Conservation (phyloP, 2,797 vertebrate genomes). For the Pyrrhura leucotis region DNA sequence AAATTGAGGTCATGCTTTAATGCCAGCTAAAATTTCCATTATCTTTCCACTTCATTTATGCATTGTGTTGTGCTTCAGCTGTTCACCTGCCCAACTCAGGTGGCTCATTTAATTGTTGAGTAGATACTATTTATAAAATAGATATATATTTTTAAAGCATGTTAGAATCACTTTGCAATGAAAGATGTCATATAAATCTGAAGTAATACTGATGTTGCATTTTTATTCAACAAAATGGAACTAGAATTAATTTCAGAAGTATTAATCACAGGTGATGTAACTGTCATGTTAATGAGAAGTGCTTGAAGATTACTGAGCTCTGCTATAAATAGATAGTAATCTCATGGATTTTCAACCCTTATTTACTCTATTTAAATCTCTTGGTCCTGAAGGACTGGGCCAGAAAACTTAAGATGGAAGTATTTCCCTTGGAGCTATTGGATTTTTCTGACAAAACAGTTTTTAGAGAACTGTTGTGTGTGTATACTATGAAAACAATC, state of each 20-base stretch:
- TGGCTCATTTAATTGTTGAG: not conserved
- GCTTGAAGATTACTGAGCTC: not conserved
- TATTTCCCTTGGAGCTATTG: not conserved
- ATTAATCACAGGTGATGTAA: constrained; percentile 5
- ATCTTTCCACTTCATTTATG: not conserved
- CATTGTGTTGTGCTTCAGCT: not conserved
- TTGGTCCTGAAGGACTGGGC: not conserved
- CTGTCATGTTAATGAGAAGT: not conserved
- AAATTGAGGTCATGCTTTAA: not conserved
- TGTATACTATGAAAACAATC: not conserved
- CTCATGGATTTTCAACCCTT: not conserved
- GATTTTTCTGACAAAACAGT: not conserved
- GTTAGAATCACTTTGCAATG: not conserved
- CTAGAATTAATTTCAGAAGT: not conserved
- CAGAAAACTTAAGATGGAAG: not conserved
- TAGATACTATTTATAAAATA: not conserved
- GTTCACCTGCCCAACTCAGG: not conserved
- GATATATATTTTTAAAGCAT: not conserved
- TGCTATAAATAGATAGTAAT: not conserved
- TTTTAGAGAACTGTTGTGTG: not conserved
- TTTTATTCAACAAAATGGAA: not conserved
- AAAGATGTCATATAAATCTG: not conserved
- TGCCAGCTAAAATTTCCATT: not conserved
- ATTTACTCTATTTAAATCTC: not conserved
- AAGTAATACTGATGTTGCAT: not conserved